Evolutionary conservation across 2,888 invertebrate species (phyloP), one percentile per base, ranked within the genome.

Genomic region (Rhynchonema sp.): DNA sequence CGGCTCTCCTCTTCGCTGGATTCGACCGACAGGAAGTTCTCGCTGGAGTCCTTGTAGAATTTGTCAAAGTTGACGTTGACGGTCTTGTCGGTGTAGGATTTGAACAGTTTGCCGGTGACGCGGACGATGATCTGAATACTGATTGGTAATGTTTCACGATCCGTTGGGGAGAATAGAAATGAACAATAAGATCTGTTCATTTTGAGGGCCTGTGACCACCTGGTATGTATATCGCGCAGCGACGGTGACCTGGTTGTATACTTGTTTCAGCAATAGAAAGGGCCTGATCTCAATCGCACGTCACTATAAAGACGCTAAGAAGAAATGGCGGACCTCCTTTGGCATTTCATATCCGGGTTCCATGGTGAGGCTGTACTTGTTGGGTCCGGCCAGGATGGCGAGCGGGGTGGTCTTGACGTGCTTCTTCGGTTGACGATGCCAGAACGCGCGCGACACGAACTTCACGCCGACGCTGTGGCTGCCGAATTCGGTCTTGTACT

Each of bases 401-500:
- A 58, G 20, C 1, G 62, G 62, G 20, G 58, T 28, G 22, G 22
- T 17, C 54, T 20, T 23, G 30, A 6, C n/a, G 3, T 17, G 2
- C 26, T 55, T 46, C 30, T 29, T 20, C 2, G 59, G 61, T 38
- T 59, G 55, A 22, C 53, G 49, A 26, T 62, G 62, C 38, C 46
- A 55, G 13, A 46, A 27, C 13, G 59, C 61, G 26, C 46, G 58
- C 30, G 56, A 22, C 29, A 28, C 28, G 30, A 63, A 23, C 2
- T 63, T 61, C 38, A 65, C 61, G 60, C 66, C 67, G 59, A 62
- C 55, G 55, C 59, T 46, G 30, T 63, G 58, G 46, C 59, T 56
- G 52, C 64, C 63, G 58, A 61, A 38, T 49, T 59, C 30, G 46
- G 60, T 55, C 60, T 63, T 52, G 59, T 63, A 23, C 62, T 62